These are phyloP conservation scores for Sceloporus tristichus DNA, from an alignment of 2,113 vertebrate species.

Conservation along the genomic window DNA sequence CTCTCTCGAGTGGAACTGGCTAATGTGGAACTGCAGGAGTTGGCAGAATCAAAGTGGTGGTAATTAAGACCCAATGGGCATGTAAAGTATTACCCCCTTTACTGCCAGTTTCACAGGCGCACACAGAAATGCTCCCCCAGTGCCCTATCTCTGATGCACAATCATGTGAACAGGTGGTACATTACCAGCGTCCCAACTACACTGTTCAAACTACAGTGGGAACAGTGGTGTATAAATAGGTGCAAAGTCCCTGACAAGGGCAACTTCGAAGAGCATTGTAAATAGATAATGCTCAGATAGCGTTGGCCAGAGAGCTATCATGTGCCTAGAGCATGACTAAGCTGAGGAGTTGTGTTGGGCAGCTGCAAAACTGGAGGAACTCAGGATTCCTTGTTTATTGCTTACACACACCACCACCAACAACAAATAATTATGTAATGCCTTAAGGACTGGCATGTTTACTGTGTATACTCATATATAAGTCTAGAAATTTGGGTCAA, in stretches of 20 bases:
- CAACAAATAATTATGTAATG: background rate
- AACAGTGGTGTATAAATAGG: background rate
- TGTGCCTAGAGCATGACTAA: background rate
- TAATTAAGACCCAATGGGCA: background rate
- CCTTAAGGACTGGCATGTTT: background rate
- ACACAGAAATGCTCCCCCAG: background rate
- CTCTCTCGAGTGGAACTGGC: slow-evolving; percentile 11
- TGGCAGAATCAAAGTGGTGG: slow-evolving; percentile 9
- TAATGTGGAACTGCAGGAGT: slow-evolving; percentile 8
- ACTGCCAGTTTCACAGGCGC: background rate
- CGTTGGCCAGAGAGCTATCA: background rate
- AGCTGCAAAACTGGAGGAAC: background rate
- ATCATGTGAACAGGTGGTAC: background rate
- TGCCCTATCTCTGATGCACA: background rate
- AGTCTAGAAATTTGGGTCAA: too few relatives aligned
- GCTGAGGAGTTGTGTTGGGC: background rate
- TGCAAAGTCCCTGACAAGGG: background rate
- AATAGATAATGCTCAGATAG: background rate
- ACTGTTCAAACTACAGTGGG: background rate
- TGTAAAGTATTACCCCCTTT: slow-evolving; percentile 6
- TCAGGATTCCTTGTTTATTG: background rate
- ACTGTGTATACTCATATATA: too few relatives aligned
- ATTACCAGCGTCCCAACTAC: background rate
- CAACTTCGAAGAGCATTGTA: background rate
- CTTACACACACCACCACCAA: background rate